Conservation (phyloP, 1,140 invertebrate species). For the Pseudomyrmex dendroicus region DNA sequence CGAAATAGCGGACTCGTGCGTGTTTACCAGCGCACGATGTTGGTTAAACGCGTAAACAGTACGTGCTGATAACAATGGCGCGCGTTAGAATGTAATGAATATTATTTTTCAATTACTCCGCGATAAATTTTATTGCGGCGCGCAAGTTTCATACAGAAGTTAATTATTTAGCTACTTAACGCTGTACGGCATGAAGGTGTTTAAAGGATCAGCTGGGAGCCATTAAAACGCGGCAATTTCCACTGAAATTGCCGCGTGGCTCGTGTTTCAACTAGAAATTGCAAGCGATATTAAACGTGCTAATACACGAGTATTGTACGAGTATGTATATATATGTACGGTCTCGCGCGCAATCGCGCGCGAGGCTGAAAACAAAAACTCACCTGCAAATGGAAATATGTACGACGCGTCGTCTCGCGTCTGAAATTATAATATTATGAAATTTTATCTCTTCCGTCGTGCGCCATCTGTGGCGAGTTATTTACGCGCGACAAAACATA, state of each 20-base stretch:
- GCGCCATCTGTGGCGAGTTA: too few relatives aligned
- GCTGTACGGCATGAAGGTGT: conserved; percentile 39
- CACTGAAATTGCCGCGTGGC: conserved; percentile 40
- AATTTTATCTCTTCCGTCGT: background rate
- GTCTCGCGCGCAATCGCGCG: background rate
- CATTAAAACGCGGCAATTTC: conserved; percentile 57
- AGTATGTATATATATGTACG: background rate
- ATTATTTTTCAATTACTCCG: conserved; percentile 57
- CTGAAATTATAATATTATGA: background rate
- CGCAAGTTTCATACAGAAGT: conserved; percentile 28
- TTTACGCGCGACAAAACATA: background rate
- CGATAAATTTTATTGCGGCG: conserved; percentile 36
- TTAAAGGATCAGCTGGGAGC: conserved; percentile 58
- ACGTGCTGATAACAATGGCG: background rate
- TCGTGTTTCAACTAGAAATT: conserved; percentile 54
- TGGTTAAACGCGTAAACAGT: background rate
- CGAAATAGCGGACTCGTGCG: too few relatives aligned
- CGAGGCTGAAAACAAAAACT: conserved; percentile 25
- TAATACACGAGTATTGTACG: conserved; percentile 17
- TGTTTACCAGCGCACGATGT: background rate
- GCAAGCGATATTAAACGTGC: conserved; percentile 33
- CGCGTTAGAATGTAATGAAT: background rate
- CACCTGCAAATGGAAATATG: background rate
- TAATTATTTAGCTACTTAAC: conserved; percentile 60
- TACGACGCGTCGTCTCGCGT: background rate